A percentile compares a stretch with the other conserved stretches of the same genome.
These are phyloP conservation scores for Neodiprion pinetum DNA, from an alignment of 1,140 invertebrate genomes.

Conservation along the genomic window DNA sequence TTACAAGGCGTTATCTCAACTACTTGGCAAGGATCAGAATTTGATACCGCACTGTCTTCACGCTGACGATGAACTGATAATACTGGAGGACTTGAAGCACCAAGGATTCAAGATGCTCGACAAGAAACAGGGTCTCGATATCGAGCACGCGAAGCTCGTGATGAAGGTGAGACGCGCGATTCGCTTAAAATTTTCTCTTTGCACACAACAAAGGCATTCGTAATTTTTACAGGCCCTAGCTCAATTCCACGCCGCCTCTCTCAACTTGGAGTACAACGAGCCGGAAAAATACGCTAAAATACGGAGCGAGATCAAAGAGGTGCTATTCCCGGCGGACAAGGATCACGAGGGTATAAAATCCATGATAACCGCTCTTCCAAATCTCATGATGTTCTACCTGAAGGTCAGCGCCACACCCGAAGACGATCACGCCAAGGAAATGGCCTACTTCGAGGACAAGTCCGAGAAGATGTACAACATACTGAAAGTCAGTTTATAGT, in stretches of 20 bases:
- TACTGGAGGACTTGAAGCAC: constrained; percentile 45
- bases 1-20: constrained; percentile 24
- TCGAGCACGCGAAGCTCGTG: constrained; percentile 39
- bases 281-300: constrained; percentile 18
- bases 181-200: not conserved
- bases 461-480: not conserved
- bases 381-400: not conserved
- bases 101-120: constrained; percentile 41
- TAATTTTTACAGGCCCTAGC: constrained; percentile 38
- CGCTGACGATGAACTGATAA: constrained; percentile 30
- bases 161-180: constrained; percentile 29
- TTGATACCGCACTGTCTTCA: constrained; percentile 26
- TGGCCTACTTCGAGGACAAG: constrained; percentile 1
- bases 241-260: constrained; percentile 43
- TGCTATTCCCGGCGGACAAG: constrained; percentile 26
- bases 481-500: not conserved
- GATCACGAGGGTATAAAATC: not conserved
- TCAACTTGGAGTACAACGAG: constrained; percentile 38
- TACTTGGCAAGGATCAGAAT: not conserved
- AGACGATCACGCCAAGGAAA: not conserved
- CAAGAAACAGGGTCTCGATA: constrained; percentile 35
- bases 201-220: not conserved
- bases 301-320: constrained; percentile 20
- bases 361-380: not conserved
- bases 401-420: not conserved